phyloP scores from a whole-genome alignment of 2,888 invertebrate genomes.

The Lomographa bimaculata region DNA sequence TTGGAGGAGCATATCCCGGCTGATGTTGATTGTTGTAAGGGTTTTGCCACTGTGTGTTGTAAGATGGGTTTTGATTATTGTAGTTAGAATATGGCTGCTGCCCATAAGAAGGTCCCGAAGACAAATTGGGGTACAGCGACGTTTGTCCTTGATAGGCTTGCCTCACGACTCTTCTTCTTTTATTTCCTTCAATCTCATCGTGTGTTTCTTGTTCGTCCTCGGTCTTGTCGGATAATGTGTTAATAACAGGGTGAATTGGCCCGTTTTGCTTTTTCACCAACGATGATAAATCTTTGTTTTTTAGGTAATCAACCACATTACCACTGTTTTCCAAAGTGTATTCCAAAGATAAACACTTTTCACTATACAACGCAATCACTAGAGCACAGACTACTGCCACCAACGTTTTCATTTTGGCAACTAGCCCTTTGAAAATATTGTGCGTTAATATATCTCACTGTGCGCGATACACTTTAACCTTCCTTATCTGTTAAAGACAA shows the following conservation, averaged over 20 bases:
- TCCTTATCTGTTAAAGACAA: conserved; percentile 39
- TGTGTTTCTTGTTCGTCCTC: conserved; percentile 11
- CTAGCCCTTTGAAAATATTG: conserved; percentile 31
- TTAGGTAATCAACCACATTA: conserved; percentile 1
- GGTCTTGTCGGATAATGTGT: background rate
- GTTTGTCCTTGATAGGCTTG: conserved; percentile 43
- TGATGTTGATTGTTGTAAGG: conserved; percentile 6
- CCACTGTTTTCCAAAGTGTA: conserved; percentile 21
- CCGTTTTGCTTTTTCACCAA: background rate
- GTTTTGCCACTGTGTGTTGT: conserved; percentile 13
- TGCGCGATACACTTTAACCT: conserved; percentile 50
- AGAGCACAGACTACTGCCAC: conserved; percentile 34
- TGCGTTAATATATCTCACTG: conserved; percentile 22
- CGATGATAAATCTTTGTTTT: too few relatives aligned
- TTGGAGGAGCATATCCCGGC: conserved; percentile 3
- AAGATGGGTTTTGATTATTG: conserved; percentile 23
- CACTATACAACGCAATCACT: conserved; percentile 36
- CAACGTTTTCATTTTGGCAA: conserved; percentile 45
- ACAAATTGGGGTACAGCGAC: conserved; percentile 45
- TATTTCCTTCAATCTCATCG: conserved; percentile 5
- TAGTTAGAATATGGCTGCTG: conserved; percentile 30
- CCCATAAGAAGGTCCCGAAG: conserved; percentile 40
- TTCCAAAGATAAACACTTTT: conserved; percentile 32
- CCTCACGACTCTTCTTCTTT: conserved; percentile 39
- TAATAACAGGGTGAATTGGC: background rate